Percentiles rank a stretch among this genome's conserved stretches.
Evolutionary conservation across 2,888 invertebrate genomes (phyloP).

Genomic region (Dynastes maya): DNA sequence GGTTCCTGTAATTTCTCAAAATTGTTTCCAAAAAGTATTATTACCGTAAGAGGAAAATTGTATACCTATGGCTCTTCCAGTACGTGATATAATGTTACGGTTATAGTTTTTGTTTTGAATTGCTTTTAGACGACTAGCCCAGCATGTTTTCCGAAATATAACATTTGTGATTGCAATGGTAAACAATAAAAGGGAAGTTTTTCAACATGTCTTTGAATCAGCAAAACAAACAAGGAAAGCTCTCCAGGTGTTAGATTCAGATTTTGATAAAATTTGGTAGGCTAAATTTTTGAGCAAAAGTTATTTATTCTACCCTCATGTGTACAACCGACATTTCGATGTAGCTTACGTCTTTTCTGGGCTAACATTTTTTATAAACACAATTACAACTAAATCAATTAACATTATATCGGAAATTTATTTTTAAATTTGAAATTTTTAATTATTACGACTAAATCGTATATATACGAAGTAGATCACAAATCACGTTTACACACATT

Average conservation of each 20-base stretch:
- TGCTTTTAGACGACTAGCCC: background rate
- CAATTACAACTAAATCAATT: too few relatives aligned
- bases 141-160: background rate
- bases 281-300: background rate
- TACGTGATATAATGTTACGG: background rate
- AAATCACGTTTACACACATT: too few relatives aligned
- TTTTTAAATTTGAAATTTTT: too few relatives aligned
- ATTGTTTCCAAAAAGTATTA: constrained; percentile 2
- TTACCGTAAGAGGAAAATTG: background rate
- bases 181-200: background rate
- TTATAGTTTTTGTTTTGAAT: constrained; percentile 9
- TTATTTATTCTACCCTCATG: background rate
- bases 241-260: background rate
- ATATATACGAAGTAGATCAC: too few relatives aligned
- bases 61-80: background rate
- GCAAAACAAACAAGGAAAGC: background rate
- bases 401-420: too few relatives aligned
- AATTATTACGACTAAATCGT: too few relatives aligned
- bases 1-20: constrained; percentile 21
- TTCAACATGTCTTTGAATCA: background rate
- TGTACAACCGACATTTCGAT: too few relatives aligned
- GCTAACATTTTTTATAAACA: too few relatives aligned
- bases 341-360: too few relatives aligned
- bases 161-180: background rate
- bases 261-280: background rate